These are phyloP conservation scores for Regulus satrapa DNA, from an alignment of 2,113 vertebrate genomes.

Conservation along the genomic window DNA sequence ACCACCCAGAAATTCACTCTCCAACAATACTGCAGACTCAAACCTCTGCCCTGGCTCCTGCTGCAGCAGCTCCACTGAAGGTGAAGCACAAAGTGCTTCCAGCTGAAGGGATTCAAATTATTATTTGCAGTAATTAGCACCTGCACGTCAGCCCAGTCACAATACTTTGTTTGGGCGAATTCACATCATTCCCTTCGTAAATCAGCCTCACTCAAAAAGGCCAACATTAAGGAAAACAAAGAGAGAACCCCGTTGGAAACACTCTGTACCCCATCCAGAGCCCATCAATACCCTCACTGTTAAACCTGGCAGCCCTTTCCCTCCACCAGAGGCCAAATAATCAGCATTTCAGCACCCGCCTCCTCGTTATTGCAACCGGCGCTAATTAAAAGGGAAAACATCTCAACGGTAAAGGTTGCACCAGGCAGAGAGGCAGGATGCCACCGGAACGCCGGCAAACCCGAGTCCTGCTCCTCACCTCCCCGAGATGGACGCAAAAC, in stretches of 20 bases:
- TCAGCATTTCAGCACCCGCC: constrained; percentile 18
- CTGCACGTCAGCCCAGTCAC: background rate
- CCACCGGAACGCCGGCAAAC: background rate
- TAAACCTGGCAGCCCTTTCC: constrained; percentile 36
- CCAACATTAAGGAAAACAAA: background rate
- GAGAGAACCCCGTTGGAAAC: background rate
- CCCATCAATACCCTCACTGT: background rate
- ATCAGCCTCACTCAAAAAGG: constrained; percentile 5
- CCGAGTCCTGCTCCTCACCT: background rate
- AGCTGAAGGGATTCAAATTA: background rate
- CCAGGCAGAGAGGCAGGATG: background rate
- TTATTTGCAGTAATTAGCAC: constrained; percentile 17
- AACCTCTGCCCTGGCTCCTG: background rate
- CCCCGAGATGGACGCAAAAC: fast-evolving
- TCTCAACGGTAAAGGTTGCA: background rate
- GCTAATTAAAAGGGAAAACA: constrained; percentile 50
- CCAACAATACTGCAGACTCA: fast-evolving
- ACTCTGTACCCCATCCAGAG: background rate
- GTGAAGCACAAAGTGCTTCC: background rate
- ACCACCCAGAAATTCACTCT: background rate
- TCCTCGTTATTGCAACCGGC: background rate
- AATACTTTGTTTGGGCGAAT: background rate
- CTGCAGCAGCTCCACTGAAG: background rate
- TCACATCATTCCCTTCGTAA: background rate
- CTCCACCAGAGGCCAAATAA: background rate